Evolutionary conservation across 2,113 vertebrate genomes (phyloP), one percentile per base, ranked within the genome.

Genomic region (Sinocyclocheilus rhinocerous): DNA sequence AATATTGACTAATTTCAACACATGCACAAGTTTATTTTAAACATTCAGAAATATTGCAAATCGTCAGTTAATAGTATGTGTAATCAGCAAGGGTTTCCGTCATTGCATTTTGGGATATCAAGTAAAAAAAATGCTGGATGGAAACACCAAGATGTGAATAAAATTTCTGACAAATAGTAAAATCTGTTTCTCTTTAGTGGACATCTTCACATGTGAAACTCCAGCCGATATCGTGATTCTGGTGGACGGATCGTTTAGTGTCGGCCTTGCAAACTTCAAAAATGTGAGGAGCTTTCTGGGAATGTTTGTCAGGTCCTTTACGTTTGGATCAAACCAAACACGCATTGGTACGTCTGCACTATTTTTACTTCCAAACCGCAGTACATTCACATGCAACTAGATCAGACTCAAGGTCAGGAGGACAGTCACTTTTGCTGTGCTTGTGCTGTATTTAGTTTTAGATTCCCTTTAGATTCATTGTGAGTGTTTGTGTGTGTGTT

Each of bases 241-340:
- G 89, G 96, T 99, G 2, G 98, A 99, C 73, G 98, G 98, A 1
- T 99, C 98, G 3, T 99, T 97, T 97, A 99, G 98, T 48, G 99
- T 99, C 72, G 97, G 98, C 18, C 0, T 0, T 8, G 5, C 0
- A 18, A 6, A 55, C 52, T 55, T 55, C 5, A 0, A 22, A 22
- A 22, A 2, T 59, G 1, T 59, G 55, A 59, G 0, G 7, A 22
- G 6, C 0, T 22, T 59, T 59, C 55, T 59, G 55, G 55, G 2
- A 59, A 59, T 1, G 0, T 59, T 59, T 59, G 1, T 59, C 18
- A 20, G 18, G 55, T 59, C 55, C 18, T 59, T 59, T 2, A 59
- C 6, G 18, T 18, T 59, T 59, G 55, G 55, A 9, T 59, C 55
- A 59, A 59, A 59, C 18, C 55, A 59, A 59, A 59, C 55, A 59